Conservation (phyloP, 2,113 vertebrate genomes). For the Isichthys henryi region DNA sequence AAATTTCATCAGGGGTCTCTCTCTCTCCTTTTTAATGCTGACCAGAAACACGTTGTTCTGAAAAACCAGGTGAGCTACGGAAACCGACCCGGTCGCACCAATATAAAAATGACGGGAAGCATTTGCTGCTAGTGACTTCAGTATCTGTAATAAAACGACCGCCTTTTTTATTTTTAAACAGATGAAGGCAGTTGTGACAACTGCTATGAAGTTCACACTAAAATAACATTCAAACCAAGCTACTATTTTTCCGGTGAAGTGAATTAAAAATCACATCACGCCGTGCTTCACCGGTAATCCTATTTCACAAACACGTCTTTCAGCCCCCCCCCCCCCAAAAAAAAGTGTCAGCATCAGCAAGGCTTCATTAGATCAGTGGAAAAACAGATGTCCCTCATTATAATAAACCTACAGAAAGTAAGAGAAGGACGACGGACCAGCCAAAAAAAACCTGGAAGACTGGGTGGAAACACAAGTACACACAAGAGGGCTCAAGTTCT, state of each 20-base stretch:
- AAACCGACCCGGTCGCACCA: background rate
- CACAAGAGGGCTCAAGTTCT: background rate
- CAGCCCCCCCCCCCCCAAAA: background rate
- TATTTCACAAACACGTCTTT: background rate
- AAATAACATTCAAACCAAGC: background rate
- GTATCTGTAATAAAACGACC: background rate
- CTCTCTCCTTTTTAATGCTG: background rate
- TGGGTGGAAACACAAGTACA: background rate
- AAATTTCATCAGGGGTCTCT: background rate
- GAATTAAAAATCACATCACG: background rate
- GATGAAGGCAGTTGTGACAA: background rate
- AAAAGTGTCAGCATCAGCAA: slow-evolving; percentile 4
- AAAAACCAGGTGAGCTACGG: background rate
- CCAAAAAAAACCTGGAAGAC: slow-evolving; percentile 5
- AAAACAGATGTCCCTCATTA: slow-evolving; percentile 36
- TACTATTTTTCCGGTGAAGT: background rate
- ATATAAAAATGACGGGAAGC: background rate
- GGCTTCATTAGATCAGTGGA: slow-evolving; percentile 29
- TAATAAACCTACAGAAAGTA: slow-evolving; percentile 15
- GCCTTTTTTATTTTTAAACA: background rate
- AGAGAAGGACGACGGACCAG: background rate
- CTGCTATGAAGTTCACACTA: background rate
- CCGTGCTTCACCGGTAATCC: background rate
- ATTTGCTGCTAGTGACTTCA: background rate
- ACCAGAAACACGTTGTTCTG: background rate